Evolutionary conservation across 1,140 invertebrate genomes (phyloP).

Genomic region (Protaetia brevitarsis): DNA sequence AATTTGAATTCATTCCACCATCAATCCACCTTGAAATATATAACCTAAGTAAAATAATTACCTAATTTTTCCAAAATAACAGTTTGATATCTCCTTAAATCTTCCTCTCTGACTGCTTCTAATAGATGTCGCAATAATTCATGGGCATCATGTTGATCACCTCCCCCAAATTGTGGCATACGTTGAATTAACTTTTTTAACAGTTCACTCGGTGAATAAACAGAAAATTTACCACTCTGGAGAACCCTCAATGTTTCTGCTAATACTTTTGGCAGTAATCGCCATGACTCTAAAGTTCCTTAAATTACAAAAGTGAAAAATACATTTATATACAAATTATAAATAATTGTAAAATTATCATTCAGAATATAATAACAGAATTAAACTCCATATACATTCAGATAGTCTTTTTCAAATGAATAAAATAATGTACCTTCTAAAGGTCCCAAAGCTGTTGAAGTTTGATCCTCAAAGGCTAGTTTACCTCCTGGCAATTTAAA

Average conservation of each 20-base stretch:
- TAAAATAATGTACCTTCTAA: constrained; percentile 45
- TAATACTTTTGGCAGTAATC: constrained; percentile 64
- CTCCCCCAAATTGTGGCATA: constrained; percentile 83
- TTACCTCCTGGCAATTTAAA: constrained; percentile 69
- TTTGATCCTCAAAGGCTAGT: constrained; percentile 51
- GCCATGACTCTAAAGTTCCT: constrained; percentile 68
- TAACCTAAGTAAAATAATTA: too few species aligned
- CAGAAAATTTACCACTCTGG: constrained; percentile 58
- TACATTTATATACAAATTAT: not conserved
- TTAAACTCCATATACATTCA: too few species aligned
- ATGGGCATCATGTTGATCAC: constrained; percentile 94
- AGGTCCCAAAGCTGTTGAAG: constrained; percentile 43
- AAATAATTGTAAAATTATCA: too few species aligned
- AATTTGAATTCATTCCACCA: too few species aligned
- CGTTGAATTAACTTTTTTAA: constrained; percentile 74
- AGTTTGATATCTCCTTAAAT: constrained; percentile 70
- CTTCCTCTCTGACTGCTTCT: constrained; percentile 74
- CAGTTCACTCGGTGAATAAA: constrained; percentile 69
- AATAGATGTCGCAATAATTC: constrained; percentile 87
- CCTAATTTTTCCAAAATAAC: constrained; percentile 72
- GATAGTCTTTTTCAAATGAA: too few species aligned
- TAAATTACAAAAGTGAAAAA: constrained; percentile 35
- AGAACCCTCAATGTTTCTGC: constrained; percentile 68
- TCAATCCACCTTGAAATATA: too few species aligned
- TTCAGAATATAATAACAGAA: too few species aligned